phyloP scores from a whole-genome alignment of 2,113 vertebrate genomes.

The Bambusicola thoracicus region DNA sequence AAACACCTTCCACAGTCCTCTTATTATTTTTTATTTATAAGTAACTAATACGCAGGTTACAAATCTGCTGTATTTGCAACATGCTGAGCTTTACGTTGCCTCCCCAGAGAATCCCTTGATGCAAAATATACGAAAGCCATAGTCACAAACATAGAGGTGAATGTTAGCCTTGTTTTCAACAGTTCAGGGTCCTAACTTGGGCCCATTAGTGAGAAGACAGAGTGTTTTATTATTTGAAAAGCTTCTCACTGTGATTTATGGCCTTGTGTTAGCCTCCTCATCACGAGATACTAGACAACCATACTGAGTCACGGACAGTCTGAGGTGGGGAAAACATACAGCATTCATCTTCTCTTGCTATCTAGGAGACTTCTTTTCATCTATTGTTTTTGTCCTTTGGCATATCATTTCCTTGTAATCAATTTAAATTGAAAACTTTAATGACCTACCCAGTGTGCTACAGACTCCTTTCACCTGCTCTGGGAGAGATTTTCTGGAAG shows the following conservation, averaged over 20 bases:
- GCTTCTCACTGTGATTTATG: conserved; percentile 64
- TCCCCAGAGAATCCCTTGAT: neutral
- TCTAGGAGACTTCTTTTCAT: conserved; percentile 47
- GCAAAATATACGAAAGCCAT: neutral
- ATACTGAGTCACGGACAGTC: conserved; percentile 45
- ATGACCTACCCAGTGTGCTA: neutral
- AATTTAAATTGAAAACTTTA: conserved; percentile 58
- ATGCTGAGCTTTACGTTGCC: neutral
- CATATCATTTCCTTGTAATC: conserved; percentile 67
- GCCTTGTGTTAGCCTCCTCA: conserved; percentile 51
- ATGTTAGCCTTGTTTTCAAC: neutral
- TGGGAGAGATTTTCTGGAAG: neutral
- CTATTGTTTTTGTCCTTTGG: conserved; percentile 54
- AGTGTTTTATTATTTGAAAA: conserved; percentile 55
- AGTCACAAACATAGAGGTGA: neutral
- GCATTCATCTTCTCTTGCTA: conserved; percentile 65
- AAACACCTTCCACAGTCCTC: neutral
- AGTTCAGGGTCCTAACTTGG: conserved; percentile 1
- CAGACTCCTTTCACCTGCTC: conserved; percentile 13
- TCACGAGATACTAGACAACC: conserved; percentile 69
- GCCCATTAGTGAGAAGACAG: conserved; percentile 6
- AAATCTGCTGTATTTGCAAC: neutral
- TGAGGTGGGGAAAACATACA: conserved; percentile 47
- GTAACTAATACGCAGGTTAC: neutral
- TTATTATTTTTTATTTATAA: neutral